phyloP scores from a whole-genome alignment of 2,113 vertebrate genomes.

The Corythornis madagascariensis region DNA sequence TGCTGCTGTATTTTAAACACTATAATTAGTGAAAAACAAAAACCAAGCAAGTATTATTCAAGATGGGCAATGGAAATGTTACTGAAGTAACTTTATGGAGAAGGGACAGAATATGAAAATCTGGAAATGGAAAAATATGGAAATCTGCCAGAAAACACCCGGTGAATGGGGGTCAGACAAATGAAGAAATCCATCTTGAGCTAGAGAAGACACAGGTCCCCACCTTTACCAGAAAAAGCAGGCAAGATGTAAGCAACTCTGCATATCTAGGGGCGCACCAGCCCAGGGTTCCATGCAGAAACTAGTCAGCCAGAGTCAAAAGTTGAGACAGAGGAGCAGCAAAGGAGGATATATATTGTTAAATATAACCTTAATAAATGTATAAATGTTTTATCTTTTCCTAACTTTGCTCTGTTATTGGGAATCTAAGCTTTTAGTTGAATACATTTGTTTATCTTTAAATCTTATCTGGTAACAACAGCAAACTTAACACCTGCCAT shows the following conservation, averaged over 20 bases:
- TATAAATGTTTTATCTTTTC: not conserved
- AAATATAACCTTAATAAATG: not conserved
- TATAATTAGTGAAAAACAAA: slow-evolving; percentile 9
- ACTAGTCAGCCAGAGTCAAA: not conserved
- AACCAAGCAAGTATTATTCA: not conserved
- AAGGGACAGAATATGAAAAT: not conserved
- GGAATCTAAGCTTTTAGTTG: not conserved
- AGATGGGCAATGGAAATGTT: not conserved
- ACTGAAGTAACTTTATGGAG: not conserved
- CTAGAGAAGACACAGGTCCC: not conserved
- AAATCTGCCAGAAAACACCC: not conserved
- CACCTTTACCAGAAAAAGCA: not conserved
- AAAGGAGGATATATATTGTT: not conserved
- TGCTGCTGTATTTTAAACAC: not conserved
- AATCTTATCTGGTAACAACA: slow-evolving; percentile 12
- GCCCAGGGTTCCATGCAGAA: not conserved
- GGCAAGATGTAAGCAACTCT: not conserved
- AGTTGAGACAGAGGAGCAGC: not conserved
- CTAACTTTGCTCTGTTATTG: not conserved
- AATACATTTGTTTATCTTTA: slow-evolving; percentile 15
- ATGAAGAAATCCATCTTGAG: not conserved
- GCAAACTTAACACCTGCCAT: not conserved
- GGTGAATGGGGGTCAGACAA: not conserved
- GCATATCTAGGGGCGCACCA: not conserved
- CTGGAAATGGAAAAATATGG: not conserved